Conservation (phyloP, 2,888 invertebrate genomes). For the Andrena chrysosceles region DNA sequence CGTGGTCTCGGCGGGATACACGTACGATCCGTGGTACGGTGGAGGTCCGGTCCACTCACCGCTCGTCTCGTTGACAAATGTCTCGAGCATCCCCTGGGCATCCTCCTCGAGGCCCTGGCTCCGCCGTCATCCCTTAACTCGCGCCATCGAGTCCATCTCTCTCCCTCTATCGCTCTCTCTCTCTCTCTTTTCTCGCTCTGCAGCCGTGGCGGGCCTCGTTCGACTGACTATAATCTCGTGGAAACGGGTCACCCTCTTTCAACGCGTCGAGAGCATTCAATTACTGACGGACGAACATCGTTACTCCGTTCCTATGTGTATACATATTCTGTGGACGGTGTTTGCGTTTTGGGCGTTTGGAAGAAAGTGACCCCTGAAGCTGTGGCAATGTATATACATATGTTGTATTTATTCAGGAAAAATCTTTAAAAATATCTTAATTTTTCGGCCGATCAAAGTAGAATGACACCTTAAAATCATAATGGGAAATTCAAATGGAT, state of each 20-base stretch:
- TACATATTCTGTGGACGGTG: not conserved
- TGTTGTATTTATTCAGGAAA: no score
- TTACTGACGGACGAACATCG: constrained; percentile 73
- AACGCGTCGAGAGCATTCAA: constrained; percentile 77
- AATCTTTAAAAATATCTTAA: no score
- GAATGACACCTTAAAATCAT: no score
- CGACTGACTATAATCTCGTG: constrained; percentile 66
- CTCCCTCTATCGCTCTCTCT: no score
- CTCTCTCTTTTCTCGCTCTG: constrained; percentile 1
- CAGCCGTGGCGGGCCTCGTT: constrained; percentile 34
- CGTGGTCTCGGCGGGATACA: constrained; percentile 79
- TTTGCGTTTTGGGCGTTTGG: not conserved
- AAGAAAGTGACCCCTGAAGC: no score
- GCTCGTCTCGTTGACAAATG: constrained; percentile 84
- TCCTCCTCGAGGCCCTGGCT: constrained; percentile 62
- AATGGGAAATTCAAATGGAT: no score
- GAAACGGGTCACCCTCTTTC: constrained; percentile 72
- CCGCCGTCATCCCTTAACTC: constrained; percentile 73
- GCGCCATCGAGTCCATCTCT: constrained; percentile 50
- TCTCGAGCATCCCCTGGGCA: constrained; percentile 81
- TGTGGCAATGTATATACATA: no score
- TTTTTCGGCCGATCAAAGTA: no score
- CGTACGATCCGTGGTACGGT: constrained; percentile 69
- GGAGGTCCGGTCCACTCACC: constrained; percentile 79
- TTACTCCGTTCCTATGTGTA: constrained; percentile 6